Evolutionary conservation across 1,140 invertebrate genomes (phyloP).

Genomic region (Apis dorsata): DNA sequence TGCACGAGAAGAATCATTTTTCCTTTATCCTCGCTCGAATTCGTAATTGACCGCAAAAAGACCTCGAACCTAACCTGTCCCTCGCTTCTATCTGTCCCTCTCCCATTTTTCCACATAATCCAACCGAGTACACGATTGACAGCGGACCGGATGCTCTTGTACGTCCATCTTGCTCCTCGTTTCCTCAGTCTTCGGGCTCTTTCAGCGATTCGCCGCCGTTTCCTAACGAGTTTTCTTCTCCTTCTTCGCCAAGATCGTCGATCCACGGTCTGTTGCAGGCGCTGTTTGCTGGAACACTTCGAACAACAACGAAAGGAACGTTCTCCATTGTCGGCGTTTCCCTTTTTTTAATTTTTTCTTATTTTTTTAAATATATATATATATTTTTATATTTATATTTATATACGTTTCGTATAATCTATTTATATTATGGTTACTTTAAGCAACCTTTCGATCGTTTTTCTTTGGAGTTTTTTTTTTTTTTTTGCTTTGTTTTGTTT

Average conservation of each 20-base stretch:
- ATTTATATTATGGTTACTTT: background rate
- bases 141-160: background rate
- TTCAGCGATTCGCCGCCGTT: background rate
- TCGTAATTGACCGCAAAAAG: background rate
- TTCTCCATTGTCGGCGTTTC: constrained; percentile 7
- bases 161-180: constrained; percentile 9
- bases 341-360: background rate
- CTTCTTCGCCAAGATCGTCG: constrained; percentile 9
- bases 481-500: too few relatives aligned
- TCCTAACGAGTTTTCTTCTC: constrained; percentile 2
- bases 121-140: background rate
- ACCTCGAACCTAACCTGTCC: constrained; percentile 2
- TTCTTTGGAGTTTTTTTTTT: background rate
- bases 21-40: too few relatives aligned
- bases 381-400: background rate
- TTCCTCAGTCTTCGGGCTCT: background rate
- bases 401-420: background rate
- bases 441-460: too few relatives aligned
- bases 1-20: background rate
- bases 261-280: background rate
- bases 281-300: constrained; percentile 49
- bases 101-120: background rate
- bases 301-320: constrained; percentile 49
- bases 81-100: background rate
- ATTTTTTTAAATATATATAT: background rate